Evolutionary conservation across 2,888 invertebrate species (phyloP), one percentile per base, ranked within the genome.

Genomic region (Drosophila nigritarsus): DNA sequence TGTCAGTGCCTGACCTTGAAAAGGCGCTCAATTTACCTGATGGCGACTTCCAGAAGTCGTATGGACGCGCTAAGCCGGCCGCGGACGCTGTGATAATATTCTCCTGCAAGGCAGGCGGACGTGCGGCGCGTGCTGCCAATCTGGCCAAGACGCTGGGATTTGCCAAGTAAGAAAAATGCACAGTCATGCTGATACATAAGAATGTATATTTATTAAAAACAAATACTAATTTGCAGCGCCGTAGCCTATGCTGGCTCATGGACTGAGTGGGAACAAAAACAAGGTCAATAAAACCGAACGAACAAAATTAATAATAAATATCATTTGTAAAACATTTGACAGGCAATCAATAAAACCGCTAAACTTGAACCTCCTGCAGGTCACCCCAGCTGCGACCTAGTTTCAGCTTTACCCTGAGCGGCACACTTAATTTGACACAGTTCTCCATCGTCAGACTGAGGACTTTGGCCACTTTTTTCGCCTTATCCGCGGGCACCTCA

Each of bases 341-440:
- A 58, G 67, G 30, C 55, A 71, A 66, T 48, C 54, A 36, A 27
- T n/a, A 30, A 6, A 53, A 24, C 34, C 53, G 81, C 85, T 88
- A 92, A 34, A 90, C 66, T 49, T 85, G 88, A 27, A 92, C 65
- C 66, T 92, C 92, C 45, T 81, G 65, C 15, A 93, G 70, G 20
- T 86, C 86, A 24, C 97, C 98, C 99, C 99, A 99, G 36, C 96
- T 95, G 62, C 94, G 93, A 0, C 99, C 99, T 53, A 94, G 94
- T 94, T 96, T 97, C 0, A 99, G 92, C 94, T 98, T 98, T 0
- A 99, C 98, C 8, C 97, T 97, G 66, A 99, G 94, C n/a, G 96
- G 96, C 4, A 99, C 96, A 59, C 94, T 94, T 32, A 98, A 93
- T 69, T 94, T 93, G 8, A 96, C 95, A 18, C 96, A 95, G 64